A percentile compares a stretch with the other conserved stretches of the same genome.
phyloP scores from a whole-genome alignment of 2,113 vertebrate genomes.

The Hemibagrus wyckioides region DNA sequence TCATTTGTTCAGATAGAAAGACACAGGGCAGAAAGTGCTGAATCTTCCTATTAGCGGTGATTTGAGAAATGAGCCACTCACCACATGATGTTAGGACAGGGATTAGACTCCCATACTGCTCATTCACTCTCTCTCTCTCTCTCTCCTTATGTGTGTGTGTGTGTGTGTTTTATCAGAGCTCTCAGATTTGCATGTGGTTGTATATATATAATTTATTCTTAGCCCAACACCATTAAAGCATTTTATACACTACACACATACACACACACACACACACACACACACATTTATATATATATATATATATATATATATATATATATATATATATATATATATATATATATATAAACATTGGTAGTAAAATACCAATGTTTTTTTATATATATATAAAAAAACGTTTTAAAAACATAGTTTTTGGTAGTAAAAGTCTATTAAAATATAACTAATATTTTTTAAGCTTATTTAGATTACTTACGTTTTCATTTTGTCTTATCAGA shows the following conservation, averaged over 20 bases:
- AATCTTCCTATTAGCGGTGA: slow-evolving; percentile 91
- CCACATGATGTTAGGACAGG: slow-evolving; percentile 24
- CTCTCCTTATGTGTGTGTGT: background rate
- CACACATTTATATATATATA: background rate
- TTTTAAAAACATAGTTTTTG: background rate
- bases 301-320: no score
- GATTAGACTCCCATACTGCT: slow-evolving; percentile 37
- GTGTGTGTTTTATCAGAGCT: background rate
- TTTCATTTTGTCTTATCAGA: background rate
- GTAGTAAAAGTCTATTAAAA: background rate
- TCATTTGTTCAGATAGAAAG: slow-evolving; percentile 99
- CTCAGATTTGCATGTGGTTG: background rate
- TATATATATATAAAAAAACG: background rate
- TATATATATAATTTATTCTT: background rate
- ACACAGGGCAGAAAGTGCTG: slow-evolving; percentile 93
- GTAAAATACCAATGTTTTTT: no score
- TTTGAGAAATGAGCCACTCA: slow-evolving; percentile 78
- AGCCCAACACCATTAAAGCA: no score
- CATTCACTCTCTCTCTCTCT: slow-evolving; percentile 36
- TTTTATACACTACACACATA: no score
- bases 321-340: background rate
- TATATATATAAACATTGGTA: background rate
- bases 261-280: no score
- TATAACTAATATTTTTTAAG: background rate
- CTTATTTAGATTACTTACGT: background rate